Conservation (phyloP, 2,888 invertebrate species). For the Mythimna ferrago region DNA sequence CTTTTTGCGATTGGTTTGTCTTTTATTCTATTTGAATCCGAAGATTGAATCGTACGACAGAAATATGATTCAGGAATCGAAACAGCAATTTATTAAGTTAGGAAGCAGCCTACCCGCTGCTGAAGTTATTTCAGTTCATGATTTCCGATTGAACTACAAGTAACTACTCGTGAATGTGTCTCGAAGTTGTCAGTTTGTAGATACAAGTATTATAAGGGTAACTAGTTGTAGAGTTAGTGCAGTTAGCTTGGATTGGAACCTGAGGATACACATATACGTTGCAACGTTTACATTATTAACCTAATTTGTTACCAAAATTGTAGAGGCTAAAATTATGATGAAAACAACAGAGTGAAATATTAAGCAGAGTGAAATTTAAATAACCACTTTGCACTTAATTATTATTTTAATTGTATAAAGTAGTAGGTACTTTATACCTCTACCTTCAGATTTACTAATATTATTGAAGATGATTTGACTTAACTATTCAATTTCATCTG, state of each 20-base stretch:
- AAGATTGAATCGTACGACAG: constrained; percentile 36
- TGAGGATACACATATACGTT: constrained; percentile 43
- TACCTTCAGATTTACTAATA: not conserved
- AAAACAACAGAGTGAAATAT: not conserved
- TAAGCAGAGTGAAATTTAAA: not conserved
- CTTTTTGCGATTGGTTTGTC: constrained; percentile 65
- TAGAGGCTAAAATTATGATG: not conserved
- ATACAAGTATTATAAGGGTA: constrained; percentile 54
- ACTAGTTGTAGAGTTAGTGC: constrained; percentile 60
- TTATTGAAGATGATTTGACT: constrained; percentile 12
- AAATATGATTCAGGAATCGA: constrained; percentile 43
- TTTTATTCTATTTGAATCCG: constrained; percentile 49
- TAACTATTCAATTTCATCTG: constrained; percentile 7
- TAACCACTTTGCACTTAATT: not conserved
- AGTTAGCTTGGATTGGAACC: constrained; percentile 57
- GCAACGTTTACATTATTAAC: not conserved
- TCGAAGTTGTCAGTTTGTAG: constrained; percentile 61
- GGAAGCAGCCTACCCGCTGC: constrained; percentile 53
- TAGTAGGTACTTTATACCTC: not conserved
- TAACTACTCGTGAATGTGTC: constrained; percentile 66
- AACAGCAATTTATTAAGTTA: constrained; percentile 51
- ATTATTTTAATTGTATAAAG: not conserved
- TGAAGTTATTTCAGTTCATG: constrained; percentile 65
- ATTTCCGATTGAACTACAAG: constrained; percentile 56
- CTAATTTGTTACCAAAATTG: not conserved